These are phyloP conservation scores for Falcaria lacertinaria DNA, from an alignment of 2,888 invertebrate species.

Conservation along the genomic window DNA sequence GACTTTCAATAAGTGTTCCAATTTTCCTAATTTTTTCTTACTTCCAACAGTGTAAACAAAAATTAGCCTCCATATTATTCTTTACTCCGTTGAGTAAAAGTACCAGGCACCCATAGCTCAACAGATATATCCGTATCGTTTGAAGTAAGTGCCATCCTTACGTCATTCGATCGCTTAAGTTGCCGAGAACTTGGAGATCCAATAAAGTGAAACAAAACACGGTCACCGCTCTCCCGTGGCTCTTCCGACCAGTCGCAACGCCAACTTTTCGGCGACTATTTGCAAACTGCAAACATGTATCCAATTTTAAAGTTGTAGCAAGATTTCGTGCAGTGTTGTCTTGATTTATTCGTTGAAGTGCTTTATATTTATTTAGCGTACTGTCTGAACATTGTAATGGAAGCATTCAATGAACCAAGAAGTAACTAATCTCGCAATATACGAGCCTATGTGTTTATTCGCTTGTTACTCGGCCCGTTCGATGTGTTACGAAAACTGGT, in stretches of 20 bases:
- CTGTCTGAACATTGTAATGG: background rate
- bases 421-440: no score
- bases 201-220: constrained; percentile 2
- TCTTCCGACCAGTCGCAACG: background rate
- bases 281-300: background rate
- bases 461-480: no score
- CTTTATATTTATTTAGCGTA: no score
- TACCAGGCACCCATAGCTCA: background rate
- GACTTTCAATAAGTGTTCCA: no score
- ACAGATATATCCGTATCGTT: background rate
- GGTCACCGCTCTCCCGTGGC: background rate
- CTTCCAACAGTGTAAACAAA: no score
- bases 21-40: no score
- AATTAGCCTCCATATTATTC: no score
- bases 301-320: background rate
- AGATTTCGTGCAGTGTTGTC: background rate
- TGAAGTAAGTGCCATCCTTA: background rate
- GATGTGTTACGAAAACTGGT: no score
- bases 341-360: background rate
- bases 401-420: no score
- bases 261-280: background rate
- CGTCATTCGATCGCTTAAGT: background rate
- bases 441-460: no score
- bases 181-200: background rate
- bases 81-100: no score